Percentiles rank a stretch among this genome's conserved stretches.
These are phyloP conservation scores for Cataglyphis cursor DNA, from an alignment of 2,888 invertebrate species.

Conservation along the genomic window DNA sequence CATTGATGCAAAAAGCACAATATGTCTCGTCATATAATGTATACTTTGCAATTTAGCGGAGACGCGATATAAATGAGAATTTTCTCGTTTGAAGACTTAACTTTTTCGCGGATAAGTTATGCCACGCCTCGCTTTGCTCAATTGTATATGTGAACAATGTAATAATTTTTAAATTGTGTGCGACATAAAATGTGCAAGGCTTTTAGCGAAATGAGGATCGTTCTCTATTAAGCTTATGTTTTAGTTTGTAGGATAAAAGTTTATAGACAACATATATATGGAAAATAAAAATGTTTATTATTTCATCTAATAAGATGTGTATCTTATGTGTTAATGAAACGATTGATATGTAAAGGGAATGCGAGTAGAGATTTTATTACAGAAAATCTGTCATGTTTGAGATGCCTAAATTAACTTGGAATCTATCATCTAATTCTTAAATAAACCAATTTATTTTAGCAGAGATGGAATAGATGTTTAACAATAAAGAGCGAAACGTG, in stretches of 20 bases:
- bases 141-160: conserved; percentile 33
- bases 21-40: conserved; percentile 48
- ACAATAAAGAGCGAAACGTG: not conserved
- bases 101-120: conserved; percentile 15
- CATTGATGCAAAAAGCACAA: conserved; percentile 59
- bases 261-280: conserved; percentile 71
- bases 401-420: conserved; percentile 34
- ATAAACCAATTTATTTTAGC: not conserved
- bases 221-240: conserved; percentile 75
- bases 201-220: conserved; percentile 73
- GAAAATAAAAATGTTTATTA: conserved; percentile 81
- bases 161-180: conserved; percentile 61
- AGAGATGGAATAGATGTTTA: not conserved
- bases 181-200: conserved; percentile 51
- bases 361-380: conserved; percentile 52
- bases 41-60: conserved; percentile 44
- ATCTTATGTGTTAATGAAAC: conserved; percentile 79
- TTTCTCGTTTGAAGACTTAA: conserved; percentile 47
- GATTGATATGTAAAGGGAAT: conserved; percentile 54
- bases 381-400: conserved; percentile 74
- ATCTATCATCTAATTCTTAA: not conserved
- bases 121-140: conserved; percentile 41
- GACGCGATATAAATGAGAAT: conserved; percentile 50
- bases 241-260: conserved; percentile 80
- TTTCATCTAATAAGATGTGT: conserved; percentile 81